These are phyloP conservation scores for Mythimna pallens DNA, from an alignment of 2,888 invertebrate species.

Conservation along the genomic window DNA sequence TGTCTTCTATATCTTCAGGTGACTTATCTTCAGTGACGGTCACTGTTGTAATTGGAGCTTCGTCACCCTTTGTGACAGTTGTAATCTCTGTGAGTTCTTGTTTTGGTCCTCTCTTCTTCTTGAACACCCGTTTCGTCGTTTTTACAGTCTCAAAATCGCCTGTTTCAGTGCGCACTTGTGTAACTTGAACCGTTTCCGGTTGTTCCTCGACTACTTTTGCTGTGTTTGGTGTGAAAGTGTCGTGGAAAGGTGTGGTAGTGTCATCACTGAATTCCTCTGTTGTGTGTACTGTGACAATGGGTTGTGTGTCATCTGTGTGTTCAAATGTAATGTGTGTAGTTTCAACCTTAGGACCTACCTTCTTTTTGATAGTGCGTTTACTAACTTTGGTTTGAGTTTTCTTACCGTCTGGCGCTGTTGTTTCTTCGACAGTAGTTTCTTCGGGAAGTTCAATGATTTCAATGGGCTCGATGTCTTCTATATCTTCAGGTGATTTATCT, in stretches of 20 bases:
- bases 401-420: constrained; percentile 31
- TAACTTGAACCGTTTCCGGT: too few species aligned
- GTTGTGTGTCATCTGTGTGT: too few species aligned
- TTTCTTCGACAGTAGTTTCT: constrained; percentile 27
- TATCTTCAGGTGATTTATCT: not conserved
- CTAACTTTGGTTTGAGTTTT: constrained; percentile 48
- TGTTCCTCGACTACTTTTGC: too few species aligned
- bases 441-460: constrained; percentile 34
- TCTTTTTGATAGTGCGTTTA: constrained; percentile 66
- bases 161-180: too few species aligned
- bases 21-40: constrained; percentile 44
- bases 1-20: constrained; percentile 1
- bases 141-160: too few species aligned
- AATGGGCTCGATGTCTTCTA: not conserved
- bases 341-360: too few species aligned
- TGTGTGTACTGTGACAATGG: too few species aligned
- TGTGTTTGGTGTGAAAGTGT: too few species aligned
- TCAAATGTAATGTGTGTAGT: too few species aligned
- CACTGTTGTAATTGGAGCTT: constrained; percentile 7
- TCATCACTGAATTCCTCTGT: too few species aligned
- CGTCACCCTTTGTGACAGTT: constrained; percentile 55
- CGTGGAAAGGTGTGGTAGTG: too few species aligned
- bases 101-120: constrained; percentile 47
- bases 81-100: constrained; percentile 58
- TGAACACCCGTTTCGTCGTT: not conserved